Evolutionary conservation across 2,797 vertebrate species (phyloP).

Genomic region (Thalassophryne amazonica): DNA sequence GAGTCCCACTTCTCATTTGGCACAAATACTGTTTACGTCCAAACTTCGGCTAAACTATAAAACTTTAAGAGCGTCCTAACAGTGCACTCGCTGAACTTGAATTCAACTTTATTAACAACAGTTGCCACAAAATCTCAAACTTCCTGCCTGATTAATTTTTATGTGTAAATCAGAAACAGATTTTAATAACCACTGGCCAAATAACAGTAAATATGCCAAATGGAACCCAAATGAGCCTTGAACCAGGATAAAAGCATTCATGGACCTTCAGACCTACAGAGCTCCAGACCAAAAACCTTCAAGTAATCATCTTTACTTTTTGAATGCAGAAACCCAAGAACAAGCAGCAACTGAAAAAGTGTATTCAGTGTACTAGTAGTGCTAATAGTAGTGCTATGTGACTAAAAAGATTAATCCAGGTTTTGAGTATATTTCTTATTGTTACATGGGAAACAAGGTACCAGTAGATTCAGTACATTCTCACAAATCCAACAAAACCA

Average conservation of each 20-base stretch:
- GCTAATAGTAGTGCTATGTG: no score
- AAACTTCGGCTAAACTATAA: slow-evolving; percentile 20
- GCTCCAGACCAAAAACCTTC: neutral
- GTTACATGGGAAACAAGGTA: no score
- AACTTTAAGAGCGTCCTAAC: neutral
- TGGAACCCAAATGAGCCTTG: no score
- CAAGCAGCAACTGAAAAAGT: no score
- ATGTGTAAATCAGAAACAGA: neutral
- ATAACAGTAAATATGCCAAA: neutral
- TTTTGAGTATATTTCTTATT: no score
- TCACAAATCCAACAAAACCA: no score
- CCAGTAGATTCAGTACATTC: no score
- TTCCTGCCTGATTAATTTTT: slow-evolving; percentile 19
- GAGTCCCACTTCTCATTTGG: slow-evolving; percentile 25
- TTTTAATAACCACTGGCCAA: slow-evolving; percentile 14
- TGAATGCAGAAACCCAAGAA: no score
- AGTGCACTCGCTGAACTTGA: neutral
- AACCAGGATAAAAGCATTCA: slow-evolving; percentile 4
- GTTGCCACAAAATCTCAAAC: slow-evolving; percentile 1
- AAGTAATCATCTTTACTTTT: no score
- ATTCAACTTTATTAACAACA: slow-evolving; percentile 1
- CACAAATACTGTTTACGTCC: slow-evolving; percentile 18
- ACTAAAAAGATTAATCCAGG: no score
- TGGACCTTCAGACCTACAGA: no score
- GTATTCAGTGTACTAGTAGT: no score